These are phyloP conservation scores for Epiblema foenella DNA, from an alignment of 2,888 invertebrate species.

Conservation along the genomic window DNA sequence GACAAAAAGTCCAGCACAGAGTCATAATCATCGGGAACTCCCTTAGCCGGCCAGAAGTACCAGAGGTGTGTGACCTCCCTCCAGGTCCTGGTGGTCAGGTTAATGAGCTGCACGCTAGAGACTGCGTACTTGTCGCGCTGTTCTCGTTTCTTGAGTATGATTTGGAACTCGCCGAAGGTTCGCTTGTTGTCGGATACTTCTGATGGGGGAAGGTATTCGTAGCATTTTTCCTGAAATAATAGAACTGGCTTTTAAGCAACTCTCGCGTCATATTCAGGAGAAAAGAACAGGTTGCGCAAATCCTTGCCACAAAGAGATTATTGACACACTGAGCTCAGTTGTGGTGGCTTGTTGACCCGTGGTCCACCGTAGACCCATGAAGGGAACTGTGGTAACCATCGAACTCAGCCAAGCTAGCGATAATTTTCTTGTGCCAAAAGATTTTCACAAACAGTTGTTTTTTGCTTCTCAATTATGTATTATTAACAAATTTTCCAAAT, in stretches of 20 bases:
- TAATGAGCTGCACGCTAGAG: slow-evolving; percentile 93
- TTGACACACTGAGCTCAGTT: no score
- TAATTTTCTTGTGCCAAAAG: no score
- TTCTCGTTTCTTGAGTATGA: slow-evolving; percentile 94
- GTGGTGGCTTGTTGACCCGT: no score
- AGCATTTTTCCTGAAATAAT: slow-evolving; percentile 91
- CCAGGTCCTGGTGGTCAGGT: slow-evolving; percentile 92
- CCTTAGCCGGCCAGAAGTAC: slow-evolving; percentile 97
- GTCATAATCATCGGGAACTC: slow-evolving; percentile 92
- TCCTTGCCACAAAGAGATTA: not conserved
- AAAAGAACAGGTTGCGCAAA: not conserved
- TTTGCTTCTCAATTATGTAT: no score
- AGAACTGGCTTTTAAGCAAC: no score
- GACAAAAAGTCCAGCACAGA: slow-evolving; percentile 94
- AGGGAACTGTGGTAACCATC: no score
- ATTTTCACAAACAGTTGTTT: no score
- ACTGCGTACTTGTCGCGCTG: slow-evolving; percentile 96
- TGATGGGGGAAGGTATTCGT: slow-evolving; percentile 95
- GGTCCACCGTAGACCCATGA: no score
- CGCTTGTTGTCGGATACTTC: slow-evolving; percentile 95
- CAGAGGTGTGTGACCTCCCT: slow-evolving; percentile 96
- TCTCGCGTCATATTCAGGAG: not conserved
- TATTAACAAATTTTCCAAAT: no score
- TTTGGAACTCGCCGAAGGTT: slow-evolving; percentile 94
- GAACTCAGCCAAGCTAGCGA: no score